Evolutionary conservation across 2,888 invertebrate species (phyloP).

Genomic region (Andrena haemorrhoa): DNA sequence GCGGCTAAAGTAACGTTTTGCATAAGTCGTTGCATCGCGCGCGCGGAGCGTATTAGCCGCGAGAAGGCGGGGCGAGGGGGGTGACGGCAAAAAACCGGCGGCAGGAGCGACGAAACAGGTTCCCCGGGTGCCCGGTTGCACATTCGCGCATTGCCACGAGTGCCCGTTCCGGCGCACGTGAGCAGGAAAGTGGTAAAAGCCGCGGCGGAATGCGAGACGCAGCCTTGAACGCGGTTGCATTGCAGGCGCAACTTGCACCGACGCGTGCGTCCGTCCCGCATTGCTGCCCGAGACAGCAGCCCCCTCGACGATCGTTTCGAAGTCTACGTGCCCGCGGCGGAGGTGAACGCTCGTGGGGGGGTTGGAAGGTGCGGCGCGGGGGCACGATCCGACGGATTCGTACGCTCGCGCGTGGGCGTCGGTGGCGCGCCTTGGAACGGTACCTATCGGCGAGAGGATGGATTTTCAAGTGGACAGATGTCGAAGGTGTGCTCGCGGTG

Average conservation of each 20-base stretch:
- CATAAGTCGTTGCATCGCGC: conserved; percentile 29
- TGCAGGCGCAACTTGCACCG: conserved; percentile 13
- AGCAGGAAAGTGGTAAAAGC: conserved; percentile 71
- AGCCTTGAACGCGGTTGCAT: conserved; percentile 61
- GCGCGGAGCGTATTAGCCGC: conserved; percentile 1
- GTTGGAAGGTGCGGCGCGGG: background rate
- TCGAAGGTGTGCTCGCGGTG: too few relatives aligned
- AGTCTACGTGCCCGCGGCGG: background rate
- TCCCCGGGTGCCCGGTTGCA: conserved; percentile 48
- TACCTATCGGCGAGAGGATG: too few relatives aligned
- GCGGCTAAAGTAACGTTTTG: conserved; percentile 25
- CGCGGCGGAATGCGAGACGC: conserved; percentile 58
- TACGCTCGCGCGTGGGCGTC: too few relatives aligned
- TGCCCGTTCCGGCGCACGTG: conserved; percentile 53
- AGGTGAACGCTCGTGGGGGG: background rate
- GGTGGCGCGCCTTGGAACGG: too few relatives aligned
- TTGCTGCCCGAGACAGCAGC: conserved; percentile 8
- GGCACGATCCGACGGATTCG: too few relatives aligned
- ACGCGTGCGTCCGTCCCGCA: conserved; percentile 8
- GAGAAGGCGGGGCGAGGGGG: background rate
- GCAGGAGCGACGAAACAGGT: conserved; percentile 64
- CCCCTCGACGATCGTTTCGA: background rate
- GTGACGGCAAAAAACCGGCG: conserved; percentile 45
- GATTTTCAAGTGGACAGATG: too few relatives aligned
- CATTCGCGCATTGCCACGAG: conserved; percentile 52